Evolutionary conservation across 1,140 invertebrate species (phyloP), one percentile per base, ranked within the genome.

Genomic region (Drosophila teissieri): DNA sequence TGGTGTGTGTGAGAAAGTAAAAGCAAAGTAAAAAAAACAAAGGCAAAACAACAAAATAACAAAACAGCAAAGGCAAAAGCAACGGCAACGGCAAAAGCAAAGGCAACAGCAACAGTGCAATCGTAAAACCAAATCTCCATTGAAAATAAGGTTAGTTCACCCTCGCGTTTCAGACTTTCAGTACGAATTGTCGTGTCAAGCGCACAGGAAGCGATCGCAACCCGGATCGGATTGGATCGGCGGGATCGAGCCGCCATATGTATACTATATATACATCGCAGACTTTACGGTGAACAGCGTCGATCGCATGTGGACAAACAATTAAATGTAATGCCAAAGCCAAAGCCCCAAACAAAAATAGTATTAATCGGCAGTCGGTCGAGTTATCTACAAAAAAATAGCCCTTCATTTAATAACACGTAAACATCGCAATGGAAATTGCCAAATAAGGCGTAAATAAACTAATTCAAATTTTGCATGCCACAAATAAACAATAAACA

Each of bases 171-270:
- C 70, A 46, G 48, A 65, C 61, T 68, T 75, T 81, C 82, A 84
- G 81, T 84, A 86, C 81, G 74, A 74, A 74, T 80, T 78, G 80
- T 76, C 77, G 81, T 85, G 81, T 85, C 80, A 84, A 81, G 51
- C 78, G 78, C 73, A 78, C 83, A 86, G 78, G 78, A 85, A 67
- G 82, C 81, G 73, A 80, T 49, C 67, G 67, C 51, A 52, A 68
- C 65, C 62, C 65, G 65, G 64, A 54, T 51, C 65, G 65, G 65
- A 63, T 63, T 48, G 64, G 48, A 69, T 68, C 49, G 62, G 45
- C 51, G 36, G 57, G 55, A 46, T 64, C 42, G 62, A 52, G 22
- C 22, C 46, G 8, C 45, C 45, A 48, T 48, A 48, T 48, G 46
- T 49, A 31, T 49, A 31, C n/a, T 40, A 60, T 45, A 61, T 56